Conservation (phyloP, 1,140 invertebrate species). For the Musca domestica region DNA sequence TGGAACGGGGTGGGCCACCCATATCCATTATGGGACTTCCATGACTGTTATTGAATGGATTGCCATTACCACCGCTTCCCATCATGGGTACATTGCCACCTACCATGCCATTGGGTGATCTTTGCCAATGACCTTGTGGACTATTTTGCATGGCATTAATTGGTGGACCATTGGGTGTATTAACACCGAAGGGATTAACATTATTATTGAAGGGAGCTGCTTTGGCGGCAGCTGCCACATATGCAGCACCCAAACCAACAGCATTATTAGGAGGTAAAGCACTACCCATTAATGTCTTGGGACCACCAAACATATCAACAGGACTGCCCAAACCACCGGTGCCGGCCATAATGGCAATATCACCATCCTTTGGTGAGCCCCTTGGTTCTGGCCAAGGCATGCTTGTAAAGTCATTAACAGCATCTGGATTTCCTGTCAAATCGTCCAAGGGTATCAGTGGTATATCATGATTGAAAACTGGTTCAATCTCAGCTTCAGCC, state of each 20-base stretch:
- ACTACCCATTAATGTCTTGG: neutral
- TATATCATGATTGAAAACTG: constrained; percentile 71
- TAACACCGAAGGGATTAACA: neutral
- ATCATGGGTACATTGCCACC: constrained; percentile 30
- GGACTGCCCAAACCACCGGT: constrained; percentile 11
- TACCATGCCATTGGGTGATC: constrained; percentile 26
- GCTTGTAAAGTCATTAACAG: constrained; percentile 70
- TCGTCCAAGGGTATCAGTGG: constrained; percentile 85
- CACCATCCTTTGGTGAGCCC: constrained; percentile 40
- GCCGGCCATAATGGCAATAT: neutral
- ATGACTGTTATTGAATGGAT: neutral
- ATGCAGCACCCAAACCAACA: neutral
- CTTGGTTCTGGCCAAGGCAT: constrained; percentile 82
- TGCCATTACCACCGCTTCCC: neutral
- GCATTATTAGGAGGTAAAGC: neutral
- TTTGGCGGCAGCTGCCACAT: neutral
- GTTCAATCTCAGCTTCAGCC: constrained; percentile 81
- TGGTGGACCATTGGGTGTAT: neutral
- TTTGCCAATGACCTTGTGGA: constrained; percentile 11
- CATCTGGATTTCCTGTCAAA: constrained; percentile 75
- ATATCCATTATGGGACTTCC: constrained; percentile 20
- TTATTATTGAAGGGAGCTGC: neutral
- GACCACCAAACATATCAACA: constrained; percentile 14
- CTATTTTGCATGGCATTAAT: constrained; percentile 1
- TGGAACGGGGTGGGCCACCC: constrained; percentile 2